These are phyloP conservation scores for Cheilosia vernalis DNA, from an alignment of 2,888 invertebrate species.

Conservation along the genomic window DNA sequence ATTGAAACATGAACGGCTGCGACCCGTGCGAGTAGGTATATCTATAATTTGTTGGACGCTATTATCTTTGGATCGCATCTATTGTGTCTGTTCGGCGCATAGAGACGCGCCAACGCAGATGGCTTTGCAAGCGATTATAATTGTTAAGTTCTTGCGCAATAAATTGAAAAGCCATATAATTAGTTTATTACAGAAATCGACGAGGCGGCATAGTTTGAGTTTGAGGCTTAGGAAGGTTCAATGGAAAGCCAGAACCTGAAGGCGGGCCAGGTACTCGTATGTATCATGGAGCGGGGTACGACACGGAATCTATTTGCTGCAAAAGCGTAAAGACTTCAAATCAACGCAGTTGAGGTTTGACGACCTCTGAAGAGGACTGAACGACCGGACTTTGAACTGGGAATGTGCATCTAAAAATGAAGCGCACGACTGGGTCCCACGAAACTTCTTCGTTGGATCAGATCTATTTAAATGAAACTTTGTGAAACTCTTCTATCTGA, in stretches of 20 bases:
- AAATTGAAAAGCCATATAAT: constrained; percentile 42
- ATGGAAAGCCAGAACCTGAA: not conserved
- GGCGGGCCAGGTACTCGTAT: too few relatives aligned
- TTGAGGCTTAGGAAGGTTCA: not conserved
- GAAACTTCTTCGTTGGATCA: too few relatives aligned
- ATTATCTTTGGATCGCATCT: constrained; percentile 38
- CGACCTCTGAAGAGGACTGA: too few relatives aligned
- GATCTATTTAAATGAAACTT: too few relatives aligned
- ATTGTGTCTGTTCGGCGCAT: constrained; percentile 16
- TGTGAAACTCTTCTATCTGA: too few relatives aligned
- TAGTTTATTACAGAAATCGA: constrained; percentile 11
- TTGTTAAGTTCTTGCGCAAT: constrained; percentile 32
- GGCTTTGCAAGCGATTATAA: constrained; percentile 21
- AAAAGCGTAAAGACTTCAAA: too few relatives aligned
- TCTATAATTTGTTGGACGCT: constrained; percentile 49
- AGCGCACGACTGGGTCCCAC: too few relatives aligned
- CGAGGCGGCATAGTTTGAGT: not conserved
- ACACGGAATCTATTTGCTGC: too few relatives aligned
- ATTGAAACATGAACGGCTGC: constrained; percentile 53
- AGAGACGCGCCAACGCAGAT: constrained; percentile 31
- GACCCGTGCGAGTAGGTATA: constrained; percentile 17
- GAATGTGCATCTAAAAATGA: too few relatives aligned
- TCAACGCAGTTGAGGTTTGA: too few relatives aligned
- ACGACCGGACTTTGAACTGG: too few relatives aligned
- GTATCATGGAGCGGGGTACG: too few relatives aligned